Percentiles rank a stretch among this genome's conserved stretches.
Conservation (phyloP, 2,888 invertebrate species). For the Stramonita haemastoma region DNA sequence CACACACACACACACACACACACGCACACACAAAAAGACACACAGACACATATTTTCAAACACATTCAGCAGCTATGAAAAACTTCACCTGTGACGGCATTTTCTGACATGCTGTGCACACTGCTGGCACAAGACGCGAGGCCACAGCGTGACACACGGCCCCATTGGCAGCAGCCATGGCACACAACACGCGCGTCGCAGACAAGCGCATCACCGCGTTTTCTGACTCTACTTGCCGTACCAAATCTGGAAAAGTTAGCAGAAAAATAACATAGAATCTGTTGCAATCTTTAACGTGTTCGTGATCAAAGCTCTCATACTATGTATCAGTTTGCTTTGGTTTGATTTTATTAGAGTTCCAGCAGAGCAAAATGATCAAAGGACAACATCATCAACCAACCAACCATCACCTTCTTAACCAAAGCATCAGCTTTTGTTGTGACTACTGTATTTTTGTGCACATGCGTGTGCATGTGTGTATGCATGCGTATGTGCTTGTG, state of each 20-base stretch:
- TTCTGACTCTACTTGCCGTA: slow-evolving; percentile 23
- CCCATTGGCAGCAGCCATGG: slow-evolving; percentile 15
- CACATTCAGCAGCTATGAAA: background rate
- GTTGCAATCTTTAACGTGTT: background rate
- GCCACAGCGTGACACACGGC: slow-evolving; percentile 26
- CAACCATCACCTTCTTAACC: too few relatives aligned
- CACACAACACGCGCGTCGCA: slow-evolving; percentile 28
- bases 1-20: background rate
- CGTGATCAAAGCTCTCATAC: background rate
- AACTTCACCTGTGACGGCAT: slow-evolving; percentile 24
- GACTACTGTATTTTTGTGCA: too few relatives aligned
- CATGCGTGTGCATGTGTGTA: too few relatives aligned
- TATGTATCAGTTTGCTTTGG: too few relatives aligned
- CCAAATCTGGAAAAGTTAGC: slow-evolving; percentile 25
- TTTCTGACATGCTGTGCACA: slow-evolving; percentile 8
- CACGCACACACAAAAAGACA: slow-evolving; percentile 4
- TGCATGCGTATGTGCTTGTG: too few relatives aligned
- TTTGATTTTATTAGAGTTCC: too few relatives aligned
- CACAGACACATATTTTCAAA: background rate
- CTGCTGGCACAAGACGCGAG: background rate
- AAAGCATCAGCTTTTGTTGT: too few relatives aligned
- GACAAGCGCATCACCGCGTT: slow-evolving; percentile 25
- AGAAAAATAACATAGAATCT: background rate
- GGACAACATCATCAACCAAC: too few relatives aligned
- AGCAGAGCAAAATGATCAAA: too few relatives aligned